A percentile compares a stretch with the other conserved stretches of the same genome.
phyloP scores from a whole-genome alignment of 1,140 invertebrate genomes.

The Ptiloglossa arizonensis region DNA sequence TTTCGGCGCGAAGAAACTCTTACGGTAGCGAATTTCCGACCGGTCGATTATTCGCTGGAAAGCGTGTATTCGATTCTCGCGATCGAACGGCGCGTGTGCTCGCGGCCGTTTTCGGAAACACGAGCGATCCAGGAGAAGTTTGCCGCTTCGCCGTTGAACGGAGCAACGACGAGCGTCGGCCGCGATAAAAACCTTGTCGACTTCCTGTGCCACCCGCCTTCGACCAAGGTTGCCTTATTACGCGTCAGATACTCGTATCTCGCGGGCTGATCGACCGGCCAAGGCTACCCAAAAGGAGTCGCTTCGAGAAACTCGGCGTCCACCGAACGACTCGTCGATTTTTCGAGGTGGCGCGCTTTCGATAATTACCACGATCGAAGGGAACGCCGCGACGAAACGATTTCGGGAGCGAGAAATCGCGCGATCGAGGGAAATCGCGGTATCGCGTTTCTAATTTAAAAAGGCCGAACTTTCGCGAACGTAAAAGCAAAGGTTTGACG shows the following conservation, averaged over 20 bases:
- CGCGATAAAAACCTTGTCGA: slow-evolving; percentile 81
- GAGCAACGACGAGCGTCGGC: slow-evolving; percentile 61
- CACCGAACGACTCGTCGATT: too few species aligned
- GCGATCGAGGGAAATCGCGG: neutral
- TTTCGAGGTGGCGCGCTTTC: neutral
- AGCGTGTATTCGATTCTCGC: too few species aligned
- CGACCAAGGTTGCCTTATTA: slow-evolving; percentile 78
- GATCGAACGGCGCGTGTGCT: too few species aligned
- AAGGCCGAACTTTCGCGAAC: neutral
- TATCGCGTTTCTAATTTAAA: neutral
- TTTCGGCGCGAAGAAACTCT: too few species aligned
- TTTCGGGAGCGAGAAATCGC: neutral
- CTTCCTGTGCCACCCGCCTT: slow-evolving; percentile 80
- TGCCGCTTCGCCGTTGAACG: slow-evolving; percentile 40
- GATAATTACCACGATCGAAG: slow-evolving; percentile 19
- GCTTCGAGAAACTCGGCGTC: too few species aligned
- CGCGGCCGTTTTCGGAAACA: neutral
- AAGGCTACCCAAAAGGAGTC: slow-evolving; percentile 57
- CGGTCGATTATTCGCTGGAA: too few species aligned
- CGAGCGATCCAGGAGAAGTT: neutral
- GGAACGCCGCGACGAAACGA: neutral
- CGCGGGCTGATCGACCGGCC: slow-evolving; percentile 70
- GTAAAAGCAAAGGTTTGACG: too few species aligned
- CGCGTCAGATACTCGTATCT: slow-evolving; percentile 70
- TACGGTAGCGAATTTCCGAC: too few species aligned